phyloP scores from a whole-genome alignment of 2,888 invertebrate genomes.

The Drosophila basisetae region DNA sequence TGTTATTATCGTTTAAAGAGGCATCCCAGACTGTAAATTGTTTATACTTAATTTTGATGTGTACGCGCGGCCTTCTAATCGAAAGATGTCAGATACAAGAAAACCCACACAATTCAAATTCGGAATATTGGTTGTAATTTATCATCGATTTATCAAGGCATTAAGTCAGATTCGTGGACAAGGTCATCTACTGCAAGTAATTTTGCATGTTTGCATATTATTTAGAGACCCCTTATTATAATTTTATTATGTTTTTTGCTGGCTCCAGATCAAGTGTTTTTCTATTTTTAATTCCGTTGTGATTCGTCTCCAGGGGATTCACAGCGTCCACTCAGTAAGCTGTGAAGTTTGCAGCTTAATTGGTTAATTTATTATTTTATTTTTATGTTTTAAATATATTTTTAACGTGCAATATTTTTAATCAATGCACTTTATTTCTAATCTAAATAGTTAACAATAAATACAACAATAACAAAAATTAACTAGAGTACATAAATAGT shows the following conservation, averaged over 20 bases:
- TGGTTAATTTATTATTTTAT: neutral
- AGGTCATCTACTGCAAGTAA: neutral
- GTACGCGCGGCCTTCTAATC: neutral
- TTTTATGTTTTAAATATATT: neutral
- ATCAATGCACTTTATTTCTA: neutral
- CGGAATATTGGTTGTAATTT: neutral
- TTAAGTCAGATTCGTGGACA: neutral
- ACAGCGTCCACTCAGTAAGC: neutral
- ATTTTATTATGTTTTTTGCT: neutral
- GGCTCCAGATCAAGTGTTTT: neutral
- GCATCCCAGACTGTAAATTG: neutral
- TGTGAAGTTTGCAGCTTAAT: neutral
- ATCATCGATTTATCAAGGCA: neutral
- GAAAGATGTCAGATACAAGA: neutral
- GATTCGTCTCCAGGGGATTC: neutral
- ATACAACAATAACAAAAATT: too few relatives aligned
- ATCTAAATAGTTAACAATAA: neutral
- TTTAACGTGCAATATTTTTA: neutral
- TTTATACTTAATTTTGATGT: neutral
- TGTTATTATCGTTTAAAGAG: neutral
- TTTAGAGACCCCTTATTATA: neutral
- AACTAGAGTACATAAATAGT: neutral
- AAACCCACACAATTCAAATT: neutral
- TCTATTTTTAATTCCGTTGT: neutral
- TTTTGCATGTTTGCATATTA: neutral